Evolutionary conservation across 2,113 vertebrate genomes (phyloP), one percentile per base, ranked within the genome.

Genomic region (Prinia subflava): DNA sequence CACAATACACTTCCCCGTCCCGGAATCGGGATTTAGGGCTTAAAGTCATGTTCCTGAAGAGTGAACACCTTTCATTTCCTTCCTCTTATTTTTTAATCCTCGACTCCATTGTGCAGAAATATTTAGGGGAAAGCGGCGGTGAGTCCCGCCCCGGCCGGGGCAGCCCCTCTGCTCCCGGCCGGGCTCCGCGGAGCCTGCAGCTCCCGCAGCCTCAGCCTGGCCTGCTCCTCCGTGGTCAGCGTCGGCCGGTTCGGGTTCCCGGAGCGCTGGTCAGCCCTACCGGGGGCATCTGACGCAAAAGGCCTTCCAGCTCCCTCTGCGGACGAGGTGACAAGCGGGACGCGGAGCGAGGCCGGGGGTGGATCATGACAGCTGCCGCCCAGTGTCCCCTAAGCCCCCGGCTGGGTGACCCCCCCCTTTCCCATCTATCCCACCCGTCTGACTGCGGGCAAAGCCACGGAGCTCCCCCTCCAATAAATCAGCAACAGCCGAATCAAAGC

Each of bases 401-500:
- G n/a, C 31, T n/a, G 42, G 2, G 46, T 73, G 57, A 70, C 11
- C 39, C 87, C 50, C 46, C 39, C 39, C 59, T n/a, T 68, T 44
- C 63, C 60, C 64, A 37, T 49, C 79, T 69, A 53, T 80, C 46
- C 87, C 93, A 92, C 93, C 76, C 59, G 63, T 65, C 71, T 83
- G 73, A 50, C 73, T 81, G 73, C 31, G 24, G 83, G 70, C 93
- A 63, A 92, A 95, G 46, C 71, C 67, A 30, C 44, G 52, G 42
- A 57, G 13, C 47, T 21, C 11, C 37, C 27, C 23, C 25, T 20
- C 71, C 77, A 35, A 11, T 83, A 95, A 90, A 86, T 88, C 79
- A 73, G 87, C 89, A 25, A 67, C 17, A 83, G 11, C 79, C 16
- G 73, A 96, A 95, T 98, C 98, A 98, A 97, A 98, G 95, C 88